These are phyloP conservation scores for Strix aluco DNA, from an alignment of 2,113 vertebrate genomes.

Conservation along the genomic window DNA sequence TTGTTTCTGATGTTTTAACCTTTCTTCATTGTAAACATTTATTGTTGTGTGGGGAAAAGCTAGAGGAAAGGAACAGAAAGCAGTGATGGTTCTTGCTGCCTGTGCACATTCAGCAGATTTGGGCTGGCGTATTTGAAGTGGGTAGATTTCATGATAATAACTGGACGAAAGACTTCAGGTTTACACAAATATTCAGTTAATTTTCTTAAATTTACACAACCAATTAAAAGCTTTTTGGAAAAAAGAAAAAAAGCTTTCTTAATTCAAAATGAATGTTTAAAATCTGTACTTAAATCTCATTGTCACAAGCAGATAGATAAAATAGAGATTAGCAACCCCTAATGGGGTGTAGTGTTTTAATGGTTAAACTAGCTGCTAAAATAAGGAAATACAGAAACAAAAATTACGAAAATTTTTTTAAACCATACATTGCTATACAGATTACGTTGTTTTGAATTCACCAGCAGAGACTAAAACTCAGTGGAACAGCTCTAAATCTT, in stretches of 20 bases:
- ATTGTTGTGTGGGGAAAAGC: not conserved
- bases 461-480: not conserved
- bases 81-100: not conserved
- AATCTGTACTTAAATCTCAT: not conserved
- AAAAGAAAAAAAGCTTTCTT: not conserved
- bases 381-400: not conserved
- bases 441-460: not conserved
- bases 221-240: not conserved
- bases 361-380: not conserved
- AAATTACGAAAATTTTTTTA: not conserved
- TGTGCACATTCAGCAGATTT: not conserved
- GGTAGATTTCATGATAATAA: not conserved
- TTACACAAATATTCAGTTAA: not conserved
- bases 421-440: not conserved
- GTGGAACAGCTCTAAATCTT: not conserved
- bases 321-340: not conserved
- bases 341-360: not conserved
- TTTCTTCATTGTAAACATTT: not conserved
- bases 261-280: not conserved
- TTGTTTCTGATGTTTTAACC: not conserved
- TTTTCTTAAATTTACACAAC: not conserved
- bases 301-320: not conserved
- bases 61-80: not conserved
- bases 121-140: accelerated
- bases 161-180: not conserved